Conservation (phyloP, 1,140 invertebrate genomes). For the Pogonomyrmex barbatus region DNA sequence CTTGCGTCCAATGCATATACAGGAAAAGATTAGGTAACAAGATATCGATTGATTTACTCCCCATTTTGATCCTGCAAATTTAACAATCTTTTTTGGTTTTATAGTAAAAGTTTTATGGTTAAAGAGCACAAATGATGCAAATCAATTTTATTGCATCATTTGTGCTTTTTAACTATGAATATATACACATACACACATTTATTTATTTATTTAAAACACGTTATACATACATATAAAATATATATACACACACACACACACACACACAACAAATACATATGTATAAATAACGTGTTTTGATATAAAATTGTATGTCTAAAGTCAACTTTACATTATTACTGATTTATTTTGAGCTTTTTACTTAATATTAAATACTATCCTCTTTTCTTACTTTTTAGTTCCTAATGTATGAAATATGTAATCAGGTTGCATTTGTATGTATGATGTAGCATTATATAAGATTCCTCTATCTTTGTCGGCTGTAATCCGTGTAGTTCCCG, state of each 20-base stretch:
- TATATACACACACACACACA: too few species aligned
- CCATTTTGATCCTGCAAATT: constrained; percentile 79
- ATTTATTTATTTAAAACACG: too few species aligned
- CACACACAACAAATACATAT: too few species aligned
- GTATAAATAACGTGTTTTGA: constrained; percentile 10
- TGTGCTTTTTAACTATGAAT: too few species aligned
- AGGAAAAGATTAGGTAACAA: constrained; percentile 79
- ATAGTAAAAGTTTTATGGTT: constrained; percentile 2
- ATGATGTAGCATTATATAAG: constrained; percentile 80
- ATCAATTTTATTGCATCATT: not conserved
- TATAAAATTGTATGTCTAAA: not conserved
- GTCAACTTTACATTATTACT: not conserved
- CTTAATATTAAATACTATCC: constrained; percentile 27
- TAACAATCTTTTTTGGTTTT: constrained; percentile 17
- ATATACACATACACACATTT: too few species aligned
- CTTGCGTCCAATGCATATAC: constrained; percentile 82
- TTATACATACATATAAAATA: too few species aligned
- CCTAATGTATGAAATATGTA: constrained; percentile 79
- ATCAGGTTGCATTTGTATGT: constrained; percentile 76
- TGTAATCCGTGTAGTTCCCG: constrained; percentile 79
- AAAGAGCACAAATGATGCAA: constrained; percentile 21
- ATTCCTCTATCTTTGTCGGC: constrained; percentile 75
- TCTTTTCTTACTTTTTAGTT: constrained; percentile 80
- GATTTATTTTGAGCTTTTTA: constrained; percentile 9
- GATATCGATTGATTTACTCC: constrained; percentile 79